These are phyloP conservation scores for Laticauda laticaudata DNA, from an alignment of 2,113 vertebrate species.

Conservation along the genomic window DNA sequence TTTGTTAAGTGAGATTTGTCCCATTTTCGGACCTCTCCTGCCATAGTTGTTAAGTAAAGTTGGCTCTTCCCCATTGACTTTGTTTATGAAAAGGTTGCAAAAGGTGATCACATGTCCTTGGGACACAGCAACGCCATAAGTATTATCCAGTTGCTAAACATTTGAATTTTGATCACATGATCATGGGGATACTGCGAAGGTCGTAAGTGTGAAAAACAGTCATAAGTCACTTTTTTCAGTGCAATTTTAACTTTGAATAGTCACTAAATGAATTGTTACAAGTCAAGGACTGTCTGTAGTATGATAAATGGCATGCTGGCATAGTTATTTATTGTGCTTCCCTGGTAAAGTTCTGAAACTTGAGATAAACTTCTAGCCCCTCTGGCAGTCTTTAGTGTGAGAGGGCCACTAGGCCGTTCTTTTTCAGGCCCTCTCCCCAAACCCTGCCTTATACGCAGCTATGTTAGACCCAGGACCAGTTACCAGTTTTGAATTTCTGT, in stretches of 20 bases:
- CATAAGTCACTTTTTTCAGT: too few species aligned
- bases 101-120: background rate
- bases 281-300: too few species aligned
- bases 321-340: background rate
- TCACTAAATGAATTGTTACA: too few species aligned
- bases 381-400: background rate
- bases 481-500: background rate
- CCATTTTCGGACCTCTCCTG: background rate
- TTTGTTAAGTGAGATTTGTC: background rate
- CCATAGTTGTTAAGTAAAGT: background rate
- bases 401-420: background rate
- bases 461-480: background rate
- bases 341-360: background rate
- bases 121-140: background rate
- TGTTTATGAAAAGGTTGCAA: background rate
- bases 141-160: background rate
- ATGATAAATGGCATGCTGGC: background rate
- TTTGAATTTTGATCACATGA: too few species aligned
- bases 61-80: background rate
- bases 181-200: too few species aligned
- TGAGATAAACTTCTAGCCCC: background rate
- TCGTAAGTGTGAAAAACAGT: too few species aligned
- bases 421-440: background rate
- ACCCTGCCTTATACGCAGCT: background rate
- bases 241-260: too few species aligned